Base-by-base conservation (phyloP, 2,888 invertebrate species). In the Zygaena filipendulae region DNA sequence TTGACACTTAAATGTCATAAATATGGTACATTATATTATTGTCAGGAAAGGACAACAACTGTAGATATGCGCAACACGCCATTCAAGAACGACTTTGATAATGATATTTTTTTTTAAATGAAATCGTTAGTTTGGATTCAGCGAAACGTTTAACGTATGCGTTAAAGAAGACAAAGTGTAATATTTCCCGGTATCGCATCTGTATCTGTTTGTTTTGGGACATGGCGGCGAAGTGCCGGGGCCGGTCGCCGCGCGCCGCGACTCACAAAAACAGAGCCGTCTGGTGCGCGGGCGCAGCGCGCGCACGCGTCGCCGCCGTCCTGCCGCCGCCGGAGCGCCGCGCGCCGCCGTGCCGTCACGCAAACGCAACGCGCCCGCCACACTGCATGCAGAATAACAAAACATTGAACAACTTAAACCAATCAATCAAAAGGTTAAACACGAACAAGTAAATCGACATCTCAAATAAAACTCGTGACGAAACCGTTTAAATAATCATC, bases 221-320 rank as follows among this genome's bases (percentile, higher is more conserved):
- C 60, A 56, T 46, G 58, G 46, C 59, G 55, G 45, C 57, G 52
- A 52, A 53, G 52, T 50, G 58, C 42, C 45, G 45, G 29, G 37
- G 42, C 36, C 58, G 50, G 50, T 43, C 50, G 57, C 55, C 64
- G 68, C 60, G 61, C 64, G 66, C 54, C 72, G 61, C 60, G 66
- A 63, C 69, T 64, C 47, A 51, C 74, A 75, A 75, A 74, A 75
- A 77, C 70, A 46, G 43, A 55, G 49, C 53, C 46, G 72, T 63
- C 67, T 66, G 61, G 47, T 57, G 53, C 54, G 38, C 48, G 49
- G 49, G 40, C 51, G 52, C 44, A 42, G 48, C 45, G 49, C 49
- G 48, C 49, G 59, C 55, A 55, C 52, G 52, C 44, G 45, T 43
- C 23, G 24, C 24, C 20, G 20, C 13, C 11, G 28, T 20, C 38